Evolutionary conservation across 2,797 vertebrate genomes (phyloP).

Genomic region (Platalea minor): DNA sequence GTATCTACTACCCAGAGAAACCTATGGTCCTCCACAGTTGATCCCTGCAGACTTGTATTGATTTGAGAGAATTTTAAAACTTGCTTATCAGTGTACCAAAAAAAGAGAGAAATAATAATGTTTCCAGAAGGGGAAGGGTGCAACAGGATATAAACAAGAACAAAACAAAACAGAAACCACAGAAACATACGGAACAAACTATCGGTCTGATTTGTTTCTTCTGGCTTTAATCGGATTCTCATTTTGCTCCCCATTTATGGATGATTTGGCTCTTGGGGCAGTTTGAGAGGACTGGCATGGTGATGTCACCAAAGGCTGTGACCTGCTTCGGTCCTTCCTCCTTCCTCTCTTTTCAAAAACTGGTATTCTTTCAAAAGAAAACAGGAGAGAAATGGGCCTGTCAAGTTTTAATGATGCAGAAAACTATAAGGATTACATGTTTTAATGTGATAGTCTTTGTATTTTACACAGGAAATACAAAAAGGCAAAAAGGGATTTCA

Average conservation of each 20-base stretch:
- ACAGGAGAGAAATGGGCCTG: background rate
- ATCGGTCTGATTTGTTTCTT: background rate
- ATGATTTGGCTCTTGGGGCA: background rate
- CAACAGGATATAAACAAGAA: background rate
- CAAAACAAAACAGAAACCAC: background rate
- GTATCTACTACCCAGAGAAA: background rate
- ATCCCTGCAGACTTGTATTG: accelerated
- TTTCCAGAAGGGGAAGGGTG: background rate
- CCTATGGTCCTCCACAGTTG: background rate
- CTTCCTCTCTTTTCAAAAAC: background rate
- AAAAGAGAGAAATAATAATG: background rate
- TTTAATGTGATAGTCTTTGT: background rate
- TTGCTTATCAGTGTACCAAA: background rate
- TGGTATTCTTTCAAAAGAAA: background rate
- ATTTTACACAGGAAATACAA: background rate
- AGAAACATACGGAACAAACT: background rate
- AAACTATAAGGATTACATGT: slow-evolving; percentile 4
- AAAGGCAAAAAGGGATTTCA: background rate
- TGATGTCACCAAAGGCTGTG: background rate
- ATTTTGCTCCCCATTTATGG: background rate
- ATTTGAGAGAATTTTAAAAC: background rate
- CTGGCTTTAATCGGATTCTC: background rate
- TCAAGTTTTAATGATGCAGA: slow-evolving; percentile 23
- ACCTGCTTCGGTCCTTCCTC: background rate
- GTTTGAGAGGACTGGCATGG: background rate